Evolutionary conservation across 2,797 vertebrate genomes (phyloP).

Genomic region (Oryzias sinensis): DNA sequence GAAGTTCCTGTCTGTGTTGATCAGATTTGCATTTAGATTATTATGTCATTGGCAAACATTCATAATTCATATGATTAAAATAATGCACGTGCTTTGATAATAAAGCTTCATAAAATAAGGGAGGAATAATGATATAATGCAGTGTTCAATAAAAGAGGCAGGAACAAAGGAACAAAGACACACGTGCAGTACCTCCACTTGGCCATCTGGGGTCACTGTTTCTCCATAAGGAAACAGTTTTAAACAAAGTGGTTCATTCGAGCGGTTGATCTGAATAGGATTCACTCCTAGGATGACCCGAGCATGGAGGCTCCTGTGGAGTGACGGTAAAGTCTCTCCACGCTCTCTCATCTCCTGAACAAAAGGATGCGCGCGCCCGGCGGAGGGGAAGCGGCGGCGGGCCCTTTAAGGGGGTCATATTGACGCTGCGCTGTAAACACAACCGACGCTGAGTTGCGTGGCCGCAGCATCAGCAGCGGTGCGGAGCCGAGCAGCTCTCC

Average conservation of each 20-base stretch:
- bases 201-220: conserved; percentile 62
- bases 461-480: conserved; percentile 57
- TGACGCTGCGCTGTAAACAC: conserved; percentile 83
- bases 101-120: too few relatives aligned
- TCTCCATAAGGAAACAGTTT: conserved; percentile 10
- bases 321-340: neutral
- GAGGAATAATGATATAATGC: too few relatives aligned
- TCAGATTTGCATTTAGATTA: too few relatives aligned
- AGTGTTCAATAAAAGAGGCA: neutral
- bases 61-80: too few relatives aligned
- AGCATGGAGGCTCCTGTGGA: neutral
- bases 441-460: conserved; percentile 77
- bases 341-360: conserved; percentile 23
- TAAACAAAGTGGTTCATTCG: neutral
- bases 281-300: conserved; percentile 5
- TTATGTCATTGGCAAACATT: too few relatives aligned
- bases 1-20: too few relatives aligned
- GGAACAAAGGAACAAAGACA: conserved; percentile 8
- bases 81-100: too few relatives aligned
- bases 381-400: neutral
- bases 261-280: conserved; percentile 1
- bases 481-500: conserved; percentile 38
- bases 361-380: conserved; percentile 18
- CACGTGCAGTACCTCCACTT: conserved; percentile 24
- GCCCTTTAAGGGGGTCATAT: conserved; percentile 76